Base-by-base conservation (phyloP, 2,888 invertebrate species). In the Pseudococcus longispinus region DNA sequence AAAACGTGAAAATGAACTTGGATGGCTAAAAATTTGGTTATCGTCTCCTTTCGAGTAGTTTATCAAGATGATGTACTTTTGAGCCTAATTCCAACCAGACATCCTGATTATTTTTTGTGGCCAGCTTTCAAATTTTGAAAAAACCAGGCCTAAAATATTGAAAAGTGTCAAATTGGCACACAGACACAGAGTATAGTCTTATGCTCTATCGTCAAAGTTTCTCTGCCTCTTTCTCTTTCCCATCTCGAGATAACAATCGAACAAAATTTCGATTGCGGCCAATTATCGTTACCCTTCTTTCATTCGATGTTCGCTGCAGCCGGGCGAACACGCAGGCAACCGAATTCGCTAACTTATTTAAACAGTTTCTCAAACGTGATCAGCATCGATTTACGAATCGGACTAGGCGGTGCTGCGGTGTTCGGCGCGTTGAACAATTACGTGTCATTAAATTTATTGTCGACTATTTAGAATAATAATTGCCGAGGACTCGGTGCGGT, bases 291-390 rank as follows among this genome's bases (percentile, higher is more conserved):
- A 70, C 70, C 70, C 26, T 29, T 15, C 13, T 29, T 70, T 70
- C 29, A 29, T 15, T 18, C 29, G 1, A 26, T 20, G 8, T 55
- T 20, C 60, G 60, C 23, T 8, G 23, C 18, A n/a, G 55, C 15
- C 23, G 9, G 8, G 11, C 23, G 11, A 60, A 60, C 23, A 55
- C 55, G 37, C 44, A n/a, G 20, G 20, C 5, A 70, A 13, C 18
- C 70, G 23, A 60, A 70, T 70, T 70, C 70, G 70, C 60, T 60
- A 60, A 70, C 70, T 70, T 70, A 70, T 70, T 70, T 32, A 70
- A 70, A 70, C 70, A 70, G 70, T 70, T 70, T 70, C 70, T 70
- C 70, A 70, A 70, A 70, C 70, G 70, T 70, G 70, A 70, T 70
- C 70, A 70, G 70, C 70, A 70, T 70, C 70, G 70, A 32, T 70